Conservation (phyloP, 1,140 invertebrate species). For the Whitmania pigra region DNA sequence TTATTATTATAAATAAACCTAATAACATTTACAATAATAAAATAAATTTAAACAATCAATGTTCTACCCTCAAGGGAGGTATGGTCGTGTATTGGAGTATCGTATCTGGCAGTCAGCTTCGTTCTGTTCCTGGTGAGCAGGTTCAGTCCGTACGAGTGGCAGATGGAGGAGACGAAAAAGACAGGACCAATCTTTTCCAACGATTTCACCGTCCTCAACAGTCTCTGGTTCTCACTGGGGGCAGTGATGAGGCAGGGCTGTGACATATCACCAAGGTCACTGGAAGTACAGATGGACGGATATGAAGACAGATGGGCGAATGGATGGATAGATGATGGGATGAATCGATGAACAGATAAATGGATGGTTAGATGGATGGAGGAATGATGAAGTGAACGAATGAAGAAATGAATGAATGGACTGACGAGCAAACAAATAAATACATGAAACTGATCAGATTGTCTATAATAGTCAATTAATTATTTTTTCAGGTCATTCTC, state of each 20-base stretch:
- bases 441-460: too few relatives aligned
- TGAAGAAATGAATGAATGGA: too few relatives aligned
- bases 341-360: too few relatives aligned
- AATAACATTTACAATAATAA: too few relatives aligned
- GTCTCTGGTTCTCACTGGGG: constrained; percentile 73
- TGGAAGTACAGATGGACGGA: too few relatives aligned
- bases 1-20: too few relatives aligned
- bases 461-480: too few relatives aligned
- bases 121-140: constrained; percentile 79
- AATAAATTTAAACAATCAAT: too few relatives aligned
- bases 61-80: constrained; percentile 64
- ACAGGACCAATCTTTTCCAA: constrained; percentile 61
- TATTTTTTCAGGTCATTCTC: constrained; percentile 15
- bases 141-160: constrained; percentile 87
- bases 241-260: constrained; percentile 98
- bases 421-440: too few relatives aligned
- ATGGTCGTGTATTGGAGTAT: constrained; percentile 86
- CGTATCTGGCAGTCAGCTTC: constrained; percentile 65
- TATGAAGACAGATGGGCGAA: too few relatives aligned
- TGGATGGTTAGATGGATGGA: constrained; percentile 24
- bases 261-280: constrained; percentile 82
- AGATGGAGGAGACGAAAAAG: constrained; percentile 43
- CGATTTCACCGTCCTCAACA: constrained; percentile 91
- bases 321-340: too few relatives aligned
- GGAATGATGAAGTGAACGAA: too few relatives aligned